Percentiles rank a stretch among this genome's conserved stretches.
Conservation (phyloP, 2,888 invertebrate genomes). For the Dugesia japonica region DNA sequence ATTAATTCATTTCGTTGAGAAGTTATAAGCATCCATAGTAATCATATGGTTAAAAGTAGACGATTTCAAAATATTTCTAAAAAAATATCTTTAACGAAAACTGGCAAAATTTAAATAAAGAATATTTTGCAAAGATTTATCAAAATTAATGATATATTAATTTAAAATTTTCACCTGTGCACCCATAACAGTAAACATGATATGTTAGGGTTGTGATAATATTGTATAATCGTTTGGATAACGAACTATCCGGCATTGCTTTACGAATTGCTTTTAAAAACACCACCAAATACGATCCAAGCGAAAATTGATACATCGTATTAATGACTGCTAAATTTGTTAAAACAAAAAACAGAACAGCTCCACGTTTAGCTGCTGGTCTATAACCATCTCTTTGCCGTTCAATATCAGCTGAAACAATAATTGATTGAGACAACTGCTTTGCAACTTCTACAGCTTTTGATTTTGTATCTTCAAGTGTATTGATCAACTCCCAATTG, state of each 20-base stretch:
- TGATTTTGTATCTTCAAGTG: conserved; percentile 35
- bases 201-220: conserved; percentile 35
- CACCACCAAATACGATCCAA: conserved; percentile 34
- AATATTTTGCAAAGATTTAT: too few relatives aligned
- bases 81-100: too few relatives aligned
- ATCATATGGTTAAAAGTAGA: too few relatives aligned
- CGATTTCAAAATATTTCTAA: too few relatives aligned
- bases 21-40: too few relatives aligned
- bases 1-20: too few relatives aligned
- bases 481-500: conserved; percentile 35
- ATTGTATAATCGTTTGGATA: conserved; percentile 27
- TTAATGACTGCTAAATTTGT: conserved; percentile 34
- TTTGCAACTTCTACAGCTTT: conserved; percentile 32
- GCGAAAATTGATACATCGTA: conserved; percentile 35
- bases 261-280: conserved; percentile 26
- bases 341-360: conserved; percentile 35
- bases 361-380: conserved; percentile 35
- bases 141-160: too few relatives aligned
- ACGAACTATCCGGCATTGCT: conserved; percentile 25
- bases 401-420: conserved; percentile 33
- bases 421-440: conserved; percentile 33
- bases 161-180: conserved; percentile 31
- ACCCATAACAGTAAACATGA: conserved; percentile 35
- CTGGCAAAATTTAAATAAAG: too few relatives aligned
- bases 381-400: conserved; percentile 34